Evolutionary conservation across 2,888 invertebrate genomes (phyloP).

Genomic region (Melolontha melolontha): DNA sequence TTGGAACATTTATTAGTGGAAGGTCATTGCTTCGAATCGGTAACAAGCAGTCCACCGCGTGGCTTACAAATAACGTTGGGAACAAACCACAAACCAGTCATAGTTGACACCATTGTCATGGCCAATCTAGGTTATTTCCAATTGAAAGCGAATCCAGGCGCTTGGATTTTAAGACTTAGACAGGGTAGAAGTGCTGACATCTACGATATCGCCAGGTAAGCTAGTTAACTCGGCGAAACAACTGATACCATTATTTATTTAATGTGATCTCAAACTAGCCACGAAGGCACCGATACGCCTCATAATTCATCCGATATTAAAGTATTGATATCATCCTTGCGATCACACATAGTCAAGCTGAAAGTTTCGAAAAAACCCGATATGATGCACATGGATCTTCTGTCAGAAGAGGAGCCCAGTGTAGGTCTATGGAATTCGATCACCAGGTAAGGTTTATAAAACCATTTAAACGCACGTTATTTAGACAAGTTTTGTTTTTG

Average conservation of each 20-base stretch:
- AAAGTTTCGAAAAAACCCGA: conserved; percentile 92
- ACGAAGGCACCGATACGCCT: conserved; percentile 82
- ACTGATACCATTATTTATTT: no score
- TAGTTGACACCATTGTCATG: conserved; percentile 99
- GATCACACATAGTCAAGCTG: conserved; percentile 91
- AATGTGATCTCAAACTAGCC: conserved; percentile 65
- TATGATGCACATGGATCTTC: conserved; percentile 85
- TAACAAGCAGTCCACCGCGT: conserved; percentile 92
- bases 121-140: conserved; percentile 99
- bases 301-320: conserved; percentile 78
- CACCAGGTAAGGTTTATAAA: conserved; percentile 74
- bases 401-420: conserved; percentile 82
- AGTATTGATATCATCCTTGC: conserved; percentile 84
- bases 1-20: conserved; percentile 94
- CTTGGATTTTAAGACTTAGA: conserved; percentile 89
- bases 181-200: conserved; percentile 96
- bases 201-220: conserved; percentile 87
- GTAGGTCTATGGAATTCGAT: conserved; percentile 95
- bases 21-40: conserved; percentile 96
- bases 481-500: conserved; percentile 45
- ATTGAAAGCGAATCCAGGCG: conserved; percentile 97
- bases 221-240: conserved; percentile 31
- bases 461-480: conserved; percentile 45
- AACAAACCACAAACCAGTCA: conserved; percentile 79
- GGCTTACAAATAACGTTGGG: conserved; percentile 97